Percentiles rank a stretch among this genome's conserved stretches.
phyloP scores from a whole-genome alignment of 2,113 vertebrate genomes.

The Pelecanus crispus region DNA sequence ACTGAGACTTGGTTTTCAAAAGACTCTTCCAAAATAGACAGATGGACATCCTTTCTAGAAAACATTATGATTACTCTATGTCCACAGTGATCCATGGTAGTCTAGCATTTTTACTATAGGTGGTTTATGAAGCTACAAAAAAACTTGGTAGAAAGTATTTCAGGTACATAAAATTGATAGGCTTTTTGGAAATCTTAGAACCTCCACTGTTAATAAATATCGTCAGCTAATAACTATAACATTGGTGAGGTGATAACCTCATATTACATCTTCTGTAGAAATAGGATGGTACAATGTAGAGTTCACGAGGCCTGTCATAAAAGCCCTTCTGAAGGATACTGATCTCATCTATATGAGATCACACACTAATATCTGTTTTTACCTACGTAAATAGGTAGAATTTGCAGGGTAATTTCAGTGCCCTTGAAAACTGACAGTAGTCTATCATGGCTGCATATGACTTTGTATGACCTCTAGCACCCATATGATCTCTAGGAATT shows the following conservation, averaged over 20 bases:
- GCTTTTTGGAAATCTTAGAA: neutral
- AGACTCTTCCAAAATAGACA: neutral
- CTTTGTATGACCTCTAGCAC: neutral
- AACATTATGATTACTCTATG: neutral
- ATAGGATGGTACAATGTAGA: neutral
- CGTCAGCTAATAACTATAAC: neutral
- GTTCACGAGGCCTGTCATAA: neutral
- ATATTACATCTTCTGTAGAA: neutral
- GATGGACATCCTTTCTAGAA: neutral
- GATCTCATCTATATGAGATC: neutral
- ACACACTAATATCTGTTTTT: neutral
- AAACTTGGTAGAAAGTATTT: neutral
- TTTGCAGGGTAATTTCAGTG: neutral
- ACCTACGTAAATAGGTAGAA: neutral
- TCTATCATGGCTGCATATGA: neutral
- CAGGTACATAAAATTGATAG: neutral
- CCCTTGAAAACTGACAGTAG: neutral
- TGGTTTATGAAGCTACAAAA: neutral
- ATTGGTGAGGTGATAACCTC: neutral
- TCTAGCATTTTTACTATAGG: neutral
- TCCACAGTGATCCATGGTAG: neutral
- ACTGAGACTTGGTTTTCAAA: neutral
- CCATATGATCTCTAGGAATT: neutral
- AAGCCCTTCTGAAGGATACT: neutral
- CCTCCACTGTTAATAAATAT: neutral